These are phyloP conservation scores for Glareola pratincola DNA, from an alignment of 2,113 vertebrate genomes.

Conservation along the genomic window DNA sequence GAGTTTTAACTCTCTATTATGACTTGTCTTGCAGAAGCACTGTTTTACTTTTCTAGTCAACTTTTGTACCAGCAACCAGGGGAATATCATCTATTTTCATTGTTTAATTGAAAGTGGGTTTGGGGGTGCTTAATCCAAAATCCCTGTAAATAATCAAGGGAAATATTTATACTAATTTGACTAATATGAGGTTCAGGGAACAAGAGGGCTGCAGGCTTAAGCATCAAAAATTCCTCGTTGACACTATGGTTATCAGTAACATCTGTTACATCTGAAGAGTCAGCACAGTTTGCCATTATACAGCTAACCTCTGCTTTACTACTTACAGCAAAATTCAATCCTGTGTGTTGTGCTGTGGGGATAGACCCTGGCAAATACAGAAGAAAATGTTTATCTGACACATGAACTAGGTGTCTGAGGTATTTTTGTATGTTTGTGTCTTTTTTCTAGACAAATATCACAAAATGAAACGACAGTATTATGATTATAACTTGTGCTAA, in stretches of 20 bases:
- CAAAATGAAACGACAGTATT: background rate
- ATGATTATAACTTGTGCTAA: background rate
- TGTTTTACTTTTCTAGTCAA: background rate
- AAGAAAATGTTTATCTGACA: background rate
- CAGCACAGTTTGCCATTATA: background rate
- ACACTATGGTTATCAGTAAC: background rate
- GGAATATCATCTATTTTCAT: background rate
- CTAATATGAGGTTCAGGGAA: background rate
- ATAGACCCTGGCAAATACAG: background rate
- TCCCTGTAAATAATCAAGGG: background rate
- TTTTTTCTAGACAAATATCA: background rate
- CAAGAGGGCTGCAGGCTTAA: background rate
- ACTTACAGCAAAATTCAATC: background rate
- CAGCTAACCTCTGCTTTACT: background rate
- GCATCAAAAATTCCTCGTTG: background rate
- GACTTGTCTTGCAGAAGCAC: background rate
- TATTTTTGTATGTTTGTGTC: background rate
- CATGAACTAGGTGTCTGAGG: background rate
- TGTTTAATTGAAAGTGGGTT: background rate
- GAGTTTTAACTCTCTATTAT: background rate
- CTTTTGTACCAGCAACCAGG: background rate
- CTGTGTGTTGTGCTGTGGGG: background rate
- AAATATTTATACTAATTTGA: background rate
- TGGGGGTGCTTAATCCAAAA: background rate
- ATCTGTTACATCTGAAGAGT: background rate